These are phyloP conservation scores for Embidobia sp. DNA, from an alignment of 2,888 invertebrate species.

Conservation along the genomic window DNA sequence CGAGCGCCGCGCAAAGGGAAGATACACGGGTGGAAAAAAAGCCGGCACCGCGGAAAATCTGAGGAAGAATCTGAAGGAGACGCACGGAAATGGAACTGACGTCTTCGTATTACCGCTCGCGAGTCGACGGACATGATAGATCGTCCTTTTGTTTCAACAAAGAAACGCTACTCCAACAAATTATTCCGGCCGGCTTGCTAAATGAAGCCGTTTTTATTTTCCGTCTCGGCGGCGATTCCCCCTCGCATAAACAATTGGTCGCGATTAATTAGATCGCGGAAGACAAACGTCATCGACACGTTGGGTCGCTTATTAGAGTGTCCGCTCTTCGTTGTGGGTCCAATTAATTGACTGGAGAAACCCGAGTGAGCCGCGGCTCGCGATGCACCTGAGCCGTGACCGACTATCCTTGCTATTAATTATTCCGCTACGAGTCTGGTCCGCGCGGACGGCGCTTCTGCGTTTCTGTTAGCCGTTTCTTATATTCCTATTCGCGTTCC, in stretches of 20 bases:
- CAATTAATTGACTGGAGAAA: constrained; percentile 52
- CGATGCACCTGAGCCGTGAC: constrained; percentile 63
- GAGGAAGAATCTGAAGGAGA: constrained; percentile 46
- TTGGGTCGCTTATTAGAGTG: constrained; percentile 24
- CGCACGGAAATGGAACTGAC: constrained; percentile 58
- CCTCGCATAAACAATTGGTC: not conserved
- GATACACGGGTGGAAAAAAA: constrained; percentile 26
- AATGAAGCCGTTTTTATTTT: constrained; percentile 31
- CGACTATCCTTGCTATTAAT: constrained; percentile 59
- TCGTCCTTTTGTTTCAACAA: constrained; percentile 53
- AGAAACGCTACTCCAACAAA: constrained; percentile 39
- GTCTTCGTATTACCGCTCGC: constrained; percentile 43
- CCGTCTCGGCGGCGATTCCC: not conserved
- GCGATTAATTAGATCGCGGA: constrained; percentile 30
- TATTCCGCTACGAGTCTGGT: constrained; percentile 52
- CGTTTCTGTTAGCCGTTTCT: not conserved
- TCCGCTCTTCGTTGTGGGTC: constrained; percentile 44
- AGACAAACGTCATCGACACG: constrained; percentile 21
- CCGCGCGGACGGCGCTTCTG: constrained; percentile 11
- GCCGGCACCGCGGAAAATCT: constrained; percentile 33
- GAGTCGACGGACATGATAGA: constrained; percentile 54
- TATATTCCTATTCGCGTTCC: not conserved
- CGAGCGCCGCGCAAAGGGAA: constrained; percentile 16
- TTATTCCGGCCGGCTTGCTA: constrained; percentile 21
- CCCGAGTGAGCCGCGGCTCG: constrained; percentile 8